Conservation (phyloP, 2,797 vertebrate species). For the Podargus strigoides region DNA sequence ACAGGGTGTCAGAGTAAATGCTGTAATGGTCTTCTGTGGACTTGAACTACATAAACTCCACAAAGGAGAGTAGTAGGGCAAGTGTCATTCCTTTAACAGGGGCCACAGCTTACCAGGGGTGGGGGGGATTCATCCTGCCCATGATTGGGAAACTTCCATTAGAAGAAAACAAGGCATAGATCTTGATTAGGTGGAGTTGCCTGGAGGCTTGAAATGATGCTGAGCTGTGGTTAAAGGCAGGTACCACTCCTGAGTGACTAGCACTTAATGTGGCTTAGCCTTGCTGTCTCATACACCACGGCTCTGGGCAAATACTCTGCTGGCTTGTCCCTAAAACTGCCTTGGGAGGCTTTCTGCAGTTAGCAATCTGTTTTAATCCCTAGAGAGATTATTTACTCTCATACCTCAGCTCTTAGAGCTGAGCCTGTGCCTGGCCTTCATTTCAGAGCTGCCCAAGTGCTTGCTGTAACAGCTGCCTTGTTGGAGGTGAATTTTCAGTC, state of each 20-base stretch:
- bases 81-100: neutral
- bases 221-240: neutral
- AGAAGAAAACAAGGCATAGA: neutral
- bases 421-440: neutral
- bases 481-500: conserved; percentile 34
- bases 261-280: neutral
- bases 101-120: neutral
- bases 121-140: neutral
- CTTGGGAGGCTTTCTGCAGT: neutral
- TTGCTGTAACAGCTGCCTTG: neutral
- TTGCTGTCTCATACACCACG: accelerated
- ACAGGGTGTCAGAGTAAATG: neutral
- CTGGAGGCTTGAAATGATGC: neutral
- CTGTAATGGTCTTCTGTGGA: neutral
- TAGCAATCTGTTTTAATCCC: conserved; percentile 39
- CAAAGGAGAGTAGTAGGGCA: neutral
- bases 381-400: conserved; percentile 18
- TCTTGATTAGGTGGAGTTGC: neutral
- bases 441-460: conserved; percentile 11
- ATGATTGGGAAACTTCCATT: neutral
- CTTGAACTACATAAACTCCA: neutral
- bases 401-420: neutral
- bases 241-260: neutral
- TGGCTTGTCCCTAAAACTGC: neutral
- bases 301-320: neutral